Evolutionary conservation across 2,888 invertebrate genomes (phyloP).

Genomic region (Leptinotarsa rubiginosa): DNA sequence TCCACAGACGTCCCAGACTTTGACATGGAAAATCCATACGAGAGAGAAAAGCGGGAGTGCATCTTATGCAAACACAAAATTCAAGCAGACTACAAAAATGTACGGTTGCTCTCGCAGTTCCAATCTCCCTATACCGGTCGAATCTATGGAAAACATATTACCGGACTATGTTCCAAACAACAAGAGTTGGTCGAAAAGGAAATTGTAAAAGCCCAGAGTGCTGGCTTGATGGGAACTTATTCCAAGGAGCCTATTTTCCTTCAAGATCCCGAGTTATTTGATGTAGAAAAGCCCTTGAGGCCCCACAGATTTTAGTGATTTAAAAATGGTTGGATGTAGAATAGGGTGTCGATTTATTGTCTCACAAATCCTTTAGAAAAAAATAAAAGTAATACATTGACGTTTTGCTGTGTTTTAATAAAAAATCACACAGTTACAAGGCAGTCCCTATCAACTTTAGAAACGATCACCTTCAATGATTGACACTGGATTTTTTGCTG

Average conservation of each 20-base stretch:
- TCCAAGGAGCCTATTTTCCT: conserved; percentile 84
- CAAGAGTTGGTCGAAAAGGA: conserved; percentile 81
- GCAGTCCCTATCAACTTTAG: conserved; percentile 82
- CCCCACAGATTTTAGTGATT: conserved; percentile 78
- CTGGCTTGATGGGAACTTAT: conserved; percentile 86
- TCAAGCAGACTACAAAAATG: conserved; percentile 91
- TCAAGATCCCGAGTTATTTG: conserved; percentile 91
- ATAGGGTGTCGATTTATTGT: background rate
- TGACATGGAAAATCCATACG: conserved; percentile 84
- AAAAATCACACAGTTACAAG: conserved; percentile 73
- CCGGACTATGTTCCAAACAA: conserved; percentile 88
- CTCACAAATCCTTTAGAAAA: too few species aligned
- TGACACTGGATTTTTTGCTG: conserved; percentile 59
- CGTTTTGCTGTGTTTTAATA: background rate
- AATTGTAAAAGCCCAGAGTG: conserved; percentile 79
- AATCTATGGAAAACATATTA: conserved; percentile 92
- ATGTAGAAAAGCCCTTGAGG: conserved; percentile 85
- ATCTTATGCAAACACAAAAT: conserved; percentile 86
- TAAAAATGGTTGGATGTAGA: background rate
- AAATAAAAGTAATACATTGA: background rate
- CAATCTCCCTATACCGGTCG: conserved; percentile 95
- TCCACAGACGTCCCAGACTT: conserved; percentile 66
- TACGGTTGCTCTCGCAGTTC: conserved; percentile 91
- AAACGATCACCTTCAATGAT: conserved; percentile 72
- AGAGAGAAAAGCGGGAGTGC: conserved; percentile 78